A percentile compares a stretch with the other conserved stretches of the same genome.
phyloP scores from a whole-genome alignment of 2,888 invertebrate genomes.

The Anodontia alba region DNA sequence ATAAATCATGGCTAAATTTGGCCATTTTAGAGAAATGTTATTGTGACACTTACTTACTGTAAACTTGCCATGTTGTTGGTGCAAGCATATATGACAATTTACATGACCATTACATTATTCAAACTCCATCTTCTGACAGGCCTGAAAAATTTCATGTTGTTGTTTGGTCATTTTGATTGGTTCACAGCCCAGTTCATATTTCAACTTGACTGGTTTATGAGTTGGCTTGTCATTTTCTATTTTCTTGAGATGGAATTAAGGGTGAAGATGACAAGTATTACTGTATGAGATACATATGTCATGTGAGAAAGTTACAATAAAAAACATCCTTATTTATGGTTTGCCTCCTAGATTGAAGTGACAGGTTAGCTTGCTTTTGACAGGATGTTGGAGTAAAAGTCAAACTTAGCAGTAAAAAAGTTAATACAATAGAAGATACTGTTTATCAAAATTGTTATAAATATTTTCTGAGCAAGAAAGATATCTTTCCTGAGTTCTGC shows the following conservation, averaged over 20 bases:
- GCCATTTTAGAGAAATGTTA: neutral
- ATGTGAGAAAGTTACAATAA: neutral
- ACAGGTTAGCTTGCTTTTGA: neutral
- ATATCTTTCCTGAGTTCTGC: no score
- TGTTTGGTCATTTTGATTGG: conserved; percentile 4
- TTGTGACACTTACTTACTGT: neutral
- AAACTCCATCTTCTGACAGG: neutral
- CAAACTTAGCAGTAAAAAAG: no score
- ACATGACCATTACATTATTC: conserved; percentile 11
- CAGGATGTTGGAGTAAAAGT: neutral
- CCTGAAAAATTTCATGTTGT: conserved; percentile 3
- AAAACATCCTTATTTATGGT: neutral
- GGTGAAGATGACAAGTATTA: neutral
- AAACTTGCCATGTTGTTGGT: neutral
- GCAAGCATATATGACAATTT: conserved; percentile 1
- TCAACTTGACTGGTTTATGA: conserved; percentile 10
- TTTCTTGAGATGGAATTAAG: neutral
- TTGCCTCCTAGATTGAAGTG: conserved; percentile 2
- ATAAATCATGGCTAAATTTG: neutral
- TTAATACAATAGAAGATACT: no score
- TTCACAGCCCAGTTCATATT: conserved; percentile 6
- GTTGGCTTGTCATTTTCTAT: neutral
- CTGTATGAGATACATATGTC: neutral
- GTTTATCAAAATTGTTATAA: no score
- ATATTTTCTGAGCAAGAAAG: no score